Percentiles rank a stretch among this genome's conserved stretches.
These are phyloP conservation scores for Cistogaster globosa DNA, from an alignment of 2,888 invertebrate genomes.

Conservation along the genomic window DNA sequence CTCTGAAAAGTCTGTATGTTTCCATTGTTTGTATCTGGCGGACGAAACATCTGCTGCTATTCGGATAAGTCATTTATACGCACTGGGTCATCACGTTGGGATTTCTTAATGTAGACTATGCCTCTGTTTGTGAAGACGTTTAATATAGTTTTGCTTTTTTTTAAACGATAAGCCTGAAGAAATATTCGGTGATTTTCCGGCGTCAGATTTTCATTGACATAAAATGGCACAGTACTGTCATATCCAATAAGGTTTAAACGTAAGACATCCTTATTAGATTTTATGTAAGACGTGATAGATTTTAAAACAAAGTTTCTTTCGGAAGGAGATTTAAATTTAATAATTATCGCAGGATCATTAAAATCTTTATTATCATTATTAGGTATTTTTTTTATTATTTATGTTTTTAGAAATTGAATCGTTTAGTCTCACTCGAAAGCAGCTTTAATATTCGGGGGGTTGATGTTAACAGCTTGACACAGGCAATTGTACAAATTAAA, in stretches of 20 bases:
- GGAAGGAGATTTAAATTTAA: background rate
- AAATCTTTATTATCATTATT: background rate
- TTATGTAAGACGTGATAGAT: background rate
- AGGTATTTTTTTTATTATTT: background rate
- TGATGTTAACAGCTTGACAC: background rate
- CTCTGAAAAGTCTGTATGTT: background rate
- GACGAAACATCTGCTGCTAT: too few species aligned
- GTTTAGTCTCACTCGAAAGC: background rate
- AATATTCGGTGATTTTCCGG: background rate
- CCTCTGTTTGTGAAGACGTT: background rate
- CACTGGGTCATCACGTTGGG: background rate
- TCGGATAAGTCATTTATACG: background rate
- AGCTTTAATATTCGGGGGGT: background rate
- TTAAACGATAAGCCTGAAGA: too few species aligned
- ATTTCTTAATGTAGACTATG: background rate
- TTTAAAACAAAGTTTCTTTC: constrained; percentile 2
- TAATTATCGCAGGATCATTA: background rate
- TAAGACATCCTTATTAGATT: background rate
- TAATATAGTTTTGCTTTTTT: too few species aligned
- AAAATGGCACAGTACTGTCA: background rate
- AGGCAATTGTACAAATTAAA: background rate
- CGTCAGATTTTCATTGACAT: background rate
- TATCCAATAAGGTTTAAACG: background rate
- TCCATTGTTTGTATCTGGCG: too few species aligned
- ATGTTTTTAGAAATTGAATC: background rate